Evolutionary conservation across 2,888 invertebrate genomes (phyloP), one percentile per base, ranked within the genome.

Genomic region (Azorinus chamasolen): DNA sequence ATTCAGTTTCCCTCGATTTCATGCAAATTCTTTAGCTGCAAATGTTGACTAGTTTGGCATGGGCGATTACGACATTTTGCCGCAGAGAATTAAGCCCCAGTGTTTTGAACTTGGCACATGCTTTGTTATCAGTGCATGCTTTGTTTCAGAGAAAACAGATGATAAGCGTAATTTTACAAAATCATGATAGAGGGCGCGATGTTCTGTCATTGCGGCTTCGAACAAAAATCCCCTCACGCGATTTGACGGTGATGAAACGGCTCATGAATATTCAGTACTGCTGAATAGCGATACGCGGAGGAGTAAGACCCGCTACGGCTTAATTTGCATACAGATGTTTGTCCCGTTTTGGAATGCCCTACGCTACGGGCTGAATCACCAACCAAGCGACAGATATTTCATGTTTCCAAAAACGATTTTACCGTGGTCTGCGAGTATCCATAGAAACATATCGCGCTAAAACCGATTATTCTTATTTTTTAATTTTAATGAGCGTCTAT

Each of bases 271-370:
- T 61, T 61, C 46, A 69, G 61, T 39, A 63, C 50, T 41, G 45
- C 45, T 62, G 68, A 55, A 57, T 57, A 58, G 25, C 25, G 46
- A 46, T 46, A 59, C 45, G 25, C 59, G 46, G 2, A 14, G 18
- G 27, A 46, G 45, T 46, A 32, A 12, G 25, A n/a, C 45, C 61
- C 61, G 70, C 66, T 62, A 59, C 16, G 58, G 53, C 51, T 68
- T 72, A 48, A 79, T 79, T 79, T 79, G 71, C 74, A 79, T 79
- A 79, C 79, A 79, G 79, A 62, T 79, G 79, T 32, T 22, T 48
- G 48, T 32, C 46, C 22, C n/a, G 16, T 20, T 54, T 46, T 50
- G 39, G 8, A 48, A 58, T 8, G 16, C 32, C 27, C 12, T 5
- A 25, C 27, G 25, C 32, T 25, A 3, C 12, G n/a, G 14, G 25